Evolutionary conservation across 2,888 invertebrate species (phyloP).

Genomic region (Calephelis perditalis): DNA sequence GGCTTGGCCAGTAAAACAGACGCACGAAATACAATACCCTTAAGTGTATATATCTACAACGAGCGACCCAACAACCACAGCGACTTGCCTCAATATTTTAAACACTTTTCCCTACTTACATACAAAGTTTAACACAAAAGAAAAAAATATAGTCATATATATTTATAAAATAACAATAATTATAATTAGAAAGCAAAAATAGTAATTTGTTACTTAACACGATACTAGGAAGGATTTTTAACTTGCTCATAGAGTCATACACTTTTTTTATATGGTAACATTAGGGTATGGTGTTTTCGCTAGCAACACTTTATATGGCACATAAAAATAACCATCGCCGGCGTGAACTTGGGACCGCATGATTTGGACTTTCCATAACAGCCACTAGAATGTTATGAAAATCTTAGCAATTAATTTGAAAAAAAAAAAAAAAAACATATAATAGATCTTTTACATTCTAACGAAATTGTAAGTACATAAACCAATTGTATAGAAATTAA

Average conservation of each 20-base stretch:
- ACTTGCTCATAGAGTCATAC: conserved; percentile 40
- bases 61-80: conserved; percentile 39
- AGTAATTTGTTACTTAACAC: conserved; percentile 56
- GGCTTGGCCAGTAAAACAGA: conserved; percentile 1
- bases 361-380: conserved; percentile 16
- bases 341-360: conserved; percentile 71
- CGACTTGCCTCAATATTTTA: conserved; percentile 44
- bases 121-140: conserved; percentile 55
- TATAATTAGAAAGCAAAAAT: conserved; percentile 65
- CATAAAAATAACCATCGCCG: conserved; percentile 55
- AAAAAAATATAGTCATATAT: conserved; percentile 51
- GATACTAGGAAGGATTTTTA: conserved; percentile 51
- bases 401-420: conserved; percentile 29
- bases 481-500: conserved; percentile 58
- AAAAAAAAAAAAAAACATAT: conserved; percentile 32
- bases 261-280: conserved; percentile 64
- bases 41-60: conserved; percentile 10
- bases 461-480: conserved; percentile 64
- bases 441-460: conserved; percentile 32
- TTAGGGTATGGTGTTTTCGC: conserved; percentile 67
- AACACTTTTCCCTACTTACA: conserved; percentile 64
- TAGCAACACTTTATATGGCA: conserved; percentile 73
- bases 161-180: conserved; percentile 57
- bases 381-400: conserved; percentile 37
- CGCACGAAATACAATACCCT: neutral